Conservation (phyloP, 2,797 vertebrate genomes). For the Manis javanica region DNA sequence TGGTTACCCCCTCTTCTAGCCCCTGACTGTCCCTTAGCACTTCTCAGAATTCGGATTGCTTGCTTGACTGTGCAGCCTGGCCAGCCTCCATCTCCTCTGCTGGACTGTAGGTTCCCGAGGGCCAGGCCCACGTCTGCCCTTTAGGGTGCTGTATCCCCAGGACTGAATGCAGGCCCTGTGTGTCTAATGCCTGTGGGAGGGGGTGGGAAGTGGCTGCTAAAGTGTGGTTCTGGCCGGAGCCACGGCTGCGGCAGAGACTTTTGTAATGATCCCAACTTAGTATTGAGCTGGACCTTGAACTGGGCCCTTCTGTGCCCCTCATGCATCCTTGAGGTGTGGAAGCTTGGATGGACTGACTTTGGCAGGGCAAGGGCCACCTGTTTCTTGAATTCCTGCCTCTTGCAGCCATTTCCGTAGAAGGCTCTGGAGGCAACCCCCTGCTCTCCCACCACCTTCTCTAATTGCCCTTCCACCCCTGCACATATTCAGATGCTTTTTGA, state of each 20-base stretch:
- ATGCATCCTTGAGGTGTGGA: not conserved
- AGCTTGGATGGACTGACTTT: not conserved
- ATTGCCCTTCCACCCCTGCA: not conserved
- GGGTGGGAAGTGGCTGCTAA: not conserved
- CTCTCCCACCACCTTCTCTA: not conserved
- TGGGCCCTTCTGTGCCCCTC: not conserved
- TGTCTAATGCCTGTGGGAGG: not conserved
- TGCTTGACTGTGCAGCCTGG: not conserved
- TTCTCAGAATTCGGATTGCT: not conserved
- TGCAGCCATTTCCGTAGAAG: not conserved
- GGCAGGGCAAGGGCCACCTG: not conserved
- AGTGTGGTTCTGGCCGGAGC: not conserved
- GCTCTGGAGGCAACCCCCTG: not conserved
- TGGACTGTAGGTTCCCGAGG: not conserved
- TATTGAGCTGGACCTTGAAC: not conserved
- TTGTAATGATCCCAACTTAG: not conserved
- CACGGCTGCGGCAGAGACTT: not conserved
- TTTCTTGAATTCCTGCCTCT: not conserved
- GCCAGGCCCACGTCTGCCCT: not conserved
- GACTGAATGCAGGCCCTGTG: not conserved
- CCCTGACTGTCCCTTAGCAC: fast-evolving
- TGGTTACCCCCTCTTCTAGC: not conserved
- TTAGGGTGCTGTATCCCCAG: fast-evolving
- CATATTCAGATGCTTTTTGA: not conserved
- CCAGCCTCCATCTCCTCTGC: not conserved